Evolutionary conservation across 2,888 invertebrate species (phyloP), one percentile per base, ranked within the genome.

Genomic region (Dicranocentrus wangi): DNA sequence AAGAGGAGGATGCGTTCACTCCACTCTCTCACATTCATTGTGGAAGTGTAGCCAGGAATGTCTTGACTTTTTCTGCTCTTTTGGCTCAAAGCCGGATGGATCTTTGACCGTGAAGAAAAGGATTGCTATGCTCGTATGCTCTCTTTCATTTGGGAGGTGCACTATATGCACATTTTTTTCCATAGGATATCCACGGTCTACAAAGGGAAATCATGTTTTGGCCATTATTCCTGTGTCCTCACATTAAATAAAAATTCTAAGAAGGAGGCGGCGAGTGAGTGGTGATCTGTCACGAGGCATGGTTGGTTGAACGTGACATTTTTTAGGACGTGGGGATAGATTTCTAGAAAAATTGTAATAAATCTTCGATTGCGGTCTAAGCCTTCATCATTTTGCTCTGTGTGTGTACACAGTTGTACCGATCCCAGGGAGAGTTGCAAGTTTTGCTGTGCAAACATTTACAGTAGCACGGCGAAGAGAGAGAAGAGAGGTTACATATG

Each of bases 61-160:
- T 21, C 55, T 55, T 55, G 55, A 55, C 55, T 55, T 55, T 51
- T 25, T 32, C 21, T 66, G 47, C 43, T 17, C 51, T 68, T 68
- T 68, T 66, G 68, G 68, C 68, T 51, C 51, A 51, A 68, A 68
- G 68, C 68, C 51, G 68, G 68, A 68, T 51, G 23, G 51, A 63
- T 63, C 63, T 63, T 63, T 63, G 63, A 63, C 63, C 63, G 63
- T 63, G 63, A 42, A 42, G 63, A 42, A 39, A 63, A 63, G 60
- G 42, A 39, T 27, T 21, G n/a, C n/a, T n/a, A n/a, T n/a, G n/a
- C n/a, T n/a, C n/a, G n/a, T 19, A 61, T 23, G 32, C 60, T 28
- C 5, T 21, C 28, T 28, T n/a, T n/a, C 28, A 10, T 10, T 32
- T 10, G 32, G 32, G 32, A 3, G 32, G 10, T n/a, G 2, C 15